Evolutionary conservation across 2,113 vertebrate species (phyloP).

Genomic region (Laticauda laticaudata): DNA sequence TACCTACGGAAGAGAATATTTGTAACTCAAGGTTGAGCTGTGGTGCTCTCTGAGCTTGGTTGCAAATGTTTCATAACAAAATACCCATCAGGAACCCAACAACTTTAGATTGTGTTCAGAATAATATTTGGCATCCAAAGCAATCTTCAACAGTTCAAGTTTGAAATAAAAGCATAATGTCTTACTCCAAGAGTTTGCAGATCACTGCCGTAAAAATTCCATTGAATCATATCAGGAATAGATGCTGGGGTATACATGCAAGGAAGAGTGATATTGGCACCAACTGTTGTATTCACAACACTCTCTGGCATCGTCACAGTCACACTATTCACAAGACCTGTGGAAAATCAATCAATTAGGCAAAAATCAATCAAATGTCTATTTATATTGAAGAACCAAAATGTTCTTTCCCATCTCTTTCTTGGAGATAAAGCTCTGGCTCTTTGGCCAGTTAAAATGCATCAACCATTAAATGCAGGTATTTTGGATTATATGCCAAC

Average conservation of each 20-base stretch:
- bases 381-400: background rate
- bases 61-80: background rate
- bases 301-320: conserved; percentile 51
- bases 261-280: conserved; percentile 54
- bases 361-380: background rate
- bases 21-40: background rate
- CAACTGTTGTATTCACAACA: conserved; percentile 53
- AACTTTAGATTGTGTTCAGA: background rate
- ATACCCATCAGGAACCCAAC: too few species aligned
- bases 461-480: too few species aligned
- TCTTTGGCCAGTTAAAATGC: background rate
- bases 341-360: conserved; percentile 11
- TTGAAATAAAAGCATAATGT: background rate
- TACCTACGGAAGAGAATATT: background rate
- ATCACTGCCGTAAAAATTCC: conserved; percentile 60
- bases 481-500: background rate
- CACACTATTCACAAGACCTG: conserved; percentile 38
- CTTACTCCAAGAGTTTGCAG: conserved; percentile 51
- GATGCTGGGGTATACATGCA: conserved; percentile 36
- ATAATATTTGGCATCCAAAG: background rate
- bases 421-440: background rate
- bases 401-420: background rate
- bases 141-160: background rate
- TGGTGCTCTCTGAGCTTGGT: background rate
- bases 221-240: conserved; percentile 49